Conservation (phyloP, 2,113 vertebrate species). For the Tauraco erythrolophus region DNA sequence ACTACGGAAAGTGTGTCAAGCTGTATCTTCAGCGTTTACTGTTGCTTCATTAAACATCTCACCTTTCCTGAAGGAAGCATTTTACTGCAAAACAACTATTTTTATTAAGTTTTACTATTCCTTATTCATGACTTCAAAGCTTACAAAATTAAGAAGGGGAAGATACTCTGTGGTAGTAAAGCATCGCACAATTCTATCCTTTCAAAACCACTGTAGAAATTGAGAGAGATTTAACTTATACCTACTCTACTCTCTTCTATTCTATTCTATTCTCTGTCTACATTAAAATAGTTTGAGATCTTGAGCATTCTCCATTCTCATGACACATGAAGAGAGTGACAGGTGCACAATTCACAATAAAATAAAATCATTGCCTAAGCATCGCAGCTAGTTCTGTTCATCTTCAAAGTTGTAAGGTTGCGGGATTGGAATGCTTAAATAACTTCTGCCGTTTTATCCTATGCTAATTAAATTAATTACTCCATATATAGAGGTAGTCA, state of each 20-base stretch:
- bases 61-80: background rate
- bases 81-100: background rate
- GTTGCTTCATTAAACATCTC: background rate
- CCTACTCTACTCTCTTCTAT: fast-evolving
- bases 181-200: background rate
- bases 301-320: background rate
- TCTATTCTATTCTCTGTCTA: background rate
- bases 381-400: background rate
- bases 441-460: background rate
- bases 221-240: background rate
- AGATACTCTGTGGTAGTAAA: background rate
- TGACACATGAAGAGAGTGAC: background rate
- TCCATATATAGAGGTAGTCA: background rate
- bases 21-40: background rate
- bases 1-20: background rate
- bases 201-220: background rate
- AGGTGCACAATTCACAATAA: background rate
- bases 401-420: background rate
- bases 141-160: background rate
- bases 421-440: background rate
- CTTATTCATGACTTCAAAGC: background rate
- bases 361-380: background rate
- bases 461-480: background rate
- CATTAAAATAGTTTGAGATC: background rate
- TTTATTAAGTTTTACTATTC: background rate